phyloP scores from a whole-genome alignment of 2,113 vertebrate genomes.

The Globicephala melas region DNA sequence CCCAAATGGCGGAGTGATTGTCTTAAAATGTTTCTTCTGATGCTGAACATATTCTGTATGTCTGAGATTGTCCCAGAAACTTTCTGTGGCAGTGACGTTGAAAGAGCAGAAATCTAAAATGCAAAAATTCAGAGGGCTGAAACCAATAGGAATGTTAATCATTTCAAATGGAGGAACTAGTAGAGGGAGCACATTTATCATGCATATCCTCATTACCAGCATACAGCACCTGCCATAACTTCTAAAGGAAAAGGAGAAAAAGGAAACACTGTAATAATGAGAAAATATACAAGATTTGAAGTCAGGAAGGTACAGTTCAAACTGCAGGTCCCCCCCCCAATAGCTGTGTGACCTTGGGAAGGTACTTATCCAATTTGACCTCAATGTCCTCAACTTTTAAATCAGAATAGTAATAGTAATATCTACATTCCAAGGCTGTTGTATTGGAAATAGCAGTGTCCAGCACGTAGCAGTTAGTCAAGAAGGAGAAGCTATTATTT shows the following conservation, averaged over 20 bases:
- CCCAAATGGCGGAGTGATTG: neutral
- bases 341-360: neutral
- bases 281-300: fast-evolving
- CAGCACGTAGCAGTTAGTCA: neutral
- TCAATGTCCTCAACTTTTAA: neutral
- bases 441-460: neutral
- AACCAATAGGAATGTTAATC: neutral
- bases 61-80: neutral
- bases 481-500: neutral
- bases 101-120: neutral
- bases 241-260: neutral
- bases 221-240: neutral
- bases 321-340: neutral
- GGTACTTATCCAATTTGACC: neutral
- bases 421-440: neutral
- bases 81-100: neutral
- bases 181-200: neutral
- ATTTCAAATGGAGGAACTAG: neutral
- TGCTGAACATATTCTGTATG: neutral
- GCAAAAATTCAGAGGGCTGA: neutral
- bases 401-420: neutral
- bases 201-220: neutral
- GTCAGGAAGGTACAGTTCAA: neutral
- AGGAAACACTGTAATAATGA: no score
- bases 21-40: neutral